Base-by-base conservation (phyloP, 2,113 vertebrate species). In the Pheucticus melanocephalus region DNA sequence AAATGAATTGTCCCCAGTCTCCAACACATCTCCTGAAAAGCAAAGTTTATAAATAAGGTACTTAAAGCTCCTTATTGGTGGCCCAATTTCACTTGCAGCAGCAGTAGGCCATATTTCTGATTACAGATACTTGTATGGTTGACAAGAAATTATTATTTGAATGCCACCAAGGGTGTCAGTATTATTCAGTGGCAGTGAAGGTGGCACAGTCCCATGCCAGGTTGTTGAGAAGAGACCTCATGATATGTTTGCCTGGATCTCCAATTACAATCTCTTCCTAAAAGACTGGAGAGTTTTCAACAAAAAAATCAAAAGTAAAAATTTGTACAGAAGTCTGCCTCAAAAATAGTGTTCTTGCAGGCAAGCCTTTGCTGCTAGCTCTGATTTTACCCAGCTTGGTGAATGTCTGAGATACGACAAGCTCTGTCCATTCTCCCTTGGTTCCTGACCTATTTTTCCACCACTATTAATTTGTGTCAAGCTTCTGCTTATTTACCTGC, bases 391-490 rank as follows among this genome's bases (percentile, higher is more conserved):
- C 44, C 27, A 57, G 1, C 13, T 12, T 27, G 9, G 23, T 50
- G 15, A 70, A 69, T 17, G 18, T 59, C 61, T 75, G 61, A 60
- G 40, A 40, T 35, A 27, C 5, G 68, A 25, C 7, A 44, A 80
- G 47, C 21, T 66, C 82, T 72, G 40, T 24, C 33, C 44, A 12
- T 31, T 24, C 47, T 56, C 21, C 45, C 24, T 68, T 27, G 15
- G 25, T 72, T 48, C 42, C 45, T 40, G 54, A 56, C 33, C 40
- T 56, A 22, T 56, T 92, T 86, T 79, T 56, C 70, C 21, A 68
- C 16, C 5, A 22, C 51, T 31, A 2, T 24, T 27, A 68, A 64
- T 3, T 59, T 0, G 0, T 22, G 12, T 25, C 23, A 88, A 79
- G 22, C 27, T 82, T 21, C 27, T 88, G 44, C 35, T 68, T 85